Conservation (phyloP, 2,113 vertebrate species). For the Odocoileus hemionus region DNA sequence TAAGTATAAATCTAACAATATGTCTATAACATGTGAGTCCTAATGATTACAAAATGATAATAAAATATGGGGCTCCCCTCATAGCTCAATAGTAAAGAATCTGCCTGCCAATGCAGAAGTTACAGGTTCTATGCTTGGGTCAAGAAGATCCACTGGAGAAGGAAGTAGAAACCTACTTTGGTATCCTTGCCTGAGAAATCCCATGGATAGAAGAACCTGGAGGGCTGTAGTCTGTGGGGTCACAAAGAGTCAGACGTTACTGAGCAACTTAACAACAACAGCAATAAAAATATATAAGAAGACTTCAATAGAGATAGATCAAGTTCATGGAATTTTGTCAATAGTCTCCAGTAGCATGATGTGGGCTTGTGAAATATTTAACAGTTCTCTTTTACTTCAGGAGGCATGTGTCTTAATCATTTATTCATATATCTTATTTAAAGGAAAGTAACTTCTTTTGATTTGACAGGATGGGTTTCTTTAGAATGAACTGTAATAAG, state of each 20-base stretch:
- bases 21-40: neutral
- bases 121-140: accelerated
- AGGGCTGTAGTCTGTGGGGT: neutral
- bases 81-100: neutral
- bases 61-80: neutral
- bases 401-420: constrained; percentile 66
- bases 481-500: constrained; percentile 81
- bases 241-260: neutral
- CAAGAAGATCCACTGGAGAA: neutral
- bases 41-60: neutral
- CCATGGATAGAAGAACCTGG: neutral
- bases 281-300: neutral
- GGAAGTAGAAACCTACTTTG: neutral
- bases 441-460: constrained; percentile 80
- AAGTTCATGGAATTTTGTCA: constrained; percentile 29
- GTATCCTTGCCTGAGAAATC: neutral
- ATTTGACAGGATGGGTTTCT: constrained; percentile 78
- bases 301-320: neutral
- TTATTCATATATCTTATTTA: constrained; percentile 74
- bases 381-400: constrained; percentile 66
- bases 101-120: neutral
- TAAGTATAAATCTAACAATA: neutral
- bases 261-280: neutral
- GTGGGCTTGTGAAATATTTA: constrained; percentile 67
- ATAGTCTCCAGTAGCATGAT: constrained; percentile 62